A percentile compares a stretch with the other conserved stretches of the same genome.
Evolutionary conservation across 2,113 vertebrate species (phyloP).

Genomic region (Okapia johnstoni): DNA sequence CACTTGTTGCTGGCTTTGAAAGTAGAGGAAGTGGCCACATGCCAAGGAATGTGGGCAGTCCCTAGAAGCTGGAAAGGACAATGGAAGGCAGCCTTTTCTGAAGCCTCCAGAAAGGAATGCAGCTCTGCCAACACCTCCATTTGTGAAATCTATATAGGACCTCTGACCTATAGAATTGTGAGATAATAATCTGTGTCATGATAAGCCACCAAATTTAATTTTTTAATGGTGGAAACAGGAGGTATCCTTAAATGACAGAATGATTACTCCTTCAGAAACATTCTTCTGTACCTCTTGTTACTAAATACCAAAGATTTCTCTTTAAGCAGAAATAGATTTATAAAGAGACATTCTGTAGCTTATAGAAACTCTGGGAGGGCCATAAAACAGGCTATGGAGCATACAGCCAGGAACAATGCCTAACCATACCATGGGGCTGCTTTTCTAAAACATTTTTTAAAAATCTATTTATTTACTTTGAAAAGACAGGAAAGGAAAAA

Average conservation of each 20-base stretch:
- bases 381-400: background rate
- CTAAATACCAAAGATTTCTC: background rate
- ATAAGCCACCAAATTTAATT: background rate
- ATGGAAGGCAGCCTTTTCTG: background rate
- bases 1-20: background rate
- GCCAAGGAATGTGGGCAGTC: background rate
- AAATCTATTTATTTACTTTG: background rate
- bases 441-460: background rate
- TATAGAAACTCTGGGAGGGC: background rate
- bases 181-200: background rate
- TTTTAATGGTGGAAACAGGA: background rate
- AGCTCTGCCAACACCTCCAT: background rate
- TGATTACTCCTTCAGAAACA: background rate
- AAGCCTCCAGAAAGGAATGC: background rate
- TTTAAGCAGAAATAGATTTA: background rate
- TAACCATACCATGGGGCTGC: background rate
- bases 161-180: background rate
- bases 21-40: background rate
- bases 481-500: background rate
- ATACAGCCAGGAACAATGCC: background rate
- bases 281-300: background rate
- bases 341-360: background rate
- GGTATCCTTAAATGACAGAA: background rate
- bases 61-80: background rate
- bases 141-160: background rate